Conservation (phyloP, 2,113 vertebrate genomes). For the Orthonyx spaldingii region DNA sequence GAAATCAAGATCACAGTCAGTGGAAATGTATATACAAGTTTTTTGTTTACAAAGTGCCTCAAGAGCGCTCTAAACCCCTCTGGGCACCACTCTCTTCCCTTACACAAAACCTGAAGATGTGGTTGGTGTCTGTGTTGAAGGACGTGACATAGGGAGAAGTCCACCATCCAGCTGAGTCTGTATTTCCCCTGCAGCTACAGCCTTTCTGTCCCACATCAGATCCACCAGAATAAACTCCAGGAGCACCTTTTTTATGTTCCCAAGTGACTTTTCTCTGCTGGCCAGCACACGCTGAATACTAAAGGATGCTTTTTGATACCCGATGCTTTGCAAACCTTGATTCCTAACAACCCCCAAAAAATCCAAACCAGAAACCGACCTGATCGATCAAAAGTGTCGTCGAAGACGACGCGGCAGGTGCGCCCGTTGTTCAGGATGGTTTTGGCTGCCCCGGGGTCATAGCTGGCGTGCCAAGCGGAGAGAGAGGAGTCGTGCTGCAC, state of each 20-base stretch:
- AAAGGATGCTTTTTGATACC: neutral
- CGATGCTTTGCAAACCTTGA: neutral
- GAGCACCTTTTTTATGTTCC: accelerated
- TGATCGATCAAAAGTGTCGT: constrained; percentile 84
- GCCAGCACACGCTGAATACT: neutral
- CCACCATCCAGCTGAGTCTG: neutral
- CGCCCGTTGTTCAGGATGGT: constrained; percentile 90
- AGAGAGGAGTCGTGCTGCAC: constrained; percentile 76
- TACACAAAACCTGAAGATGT: neutral
- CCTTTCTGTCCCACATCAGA: neutral
- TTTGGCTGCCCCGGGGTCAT: constrained; percentile 82
- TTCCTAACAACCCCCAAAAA: neutral
- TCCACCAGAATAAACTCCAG: neutral
- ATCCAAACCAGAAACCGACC: constrained; percentile 70
- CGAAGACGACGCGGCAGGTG: constrained; percentile 87
- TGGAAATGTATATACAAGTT: accelerated
- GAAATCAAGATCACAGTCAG: neutral
- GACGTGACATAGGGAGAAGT: neutral
- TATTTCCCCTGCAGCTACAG: neutral
- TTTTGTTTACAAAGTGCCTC: neutral
- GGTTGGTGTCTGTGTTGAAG: accelerated
- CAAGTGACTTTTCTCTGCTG: neutral
- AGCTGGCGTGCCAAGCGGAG: constrained; percentile 74
- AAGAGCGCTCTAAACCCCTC: accelerated
- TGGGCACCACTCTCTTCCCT: neutral